Evolutionary conservation across 2,888 invertebrate genomes (phyloP), one percentile per base, ranked within the genome.

Genomic region (Cataglyphis cursor): DNA sequence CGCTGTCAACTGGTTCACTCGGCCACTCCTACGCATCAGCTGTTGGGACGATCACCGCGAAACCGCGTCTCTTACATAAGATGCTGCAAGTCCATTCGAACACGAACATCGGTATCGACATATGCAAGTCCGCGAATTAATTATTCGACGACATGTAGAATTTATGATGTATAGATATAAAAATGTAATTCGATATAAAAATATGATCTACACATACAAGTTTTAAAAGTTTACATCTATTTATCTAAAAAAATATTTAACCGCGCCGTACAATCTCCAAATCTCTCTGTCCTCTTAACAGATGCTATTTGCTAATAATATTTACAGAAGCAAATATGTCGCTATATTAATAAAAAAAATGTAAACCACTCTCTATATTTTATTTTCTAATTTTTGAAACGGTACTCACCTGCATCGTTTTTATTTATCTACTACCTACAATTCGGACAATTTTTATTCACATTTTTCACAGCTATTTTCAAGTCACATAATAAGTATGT

Each of bases 1-100:
- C 81, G 82, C 85, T 88, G 90, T 89, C 91, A 87, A 92, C 90
- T 85, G 86, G 88, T 85, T 91, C 87, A 86, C 86, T 89, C 90
- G 92, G 90, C 87, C 89, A 90, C 92, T 91, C 91, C 92, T 90
- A 92, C 92, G 93, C 91, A 89, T 90, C 89, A 88, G 89, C 91
- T 89, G 91, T 88, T 89, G 86, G 83, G 82, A 78, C 84, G 84
- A 86, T 87, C 89, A 89, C 85, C 83, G 87, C 90, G 83, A 90
- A 87, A 88, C 85, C 75, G 82, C 88, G 70, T 82, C 88, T 82
- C 87, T 89, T 89, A 85, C 85, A 51, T 90, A 90, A 90, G 81
- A 89, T 44, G 68, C 65, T 66, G 54, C 59, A 51, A 28, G 66
- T 54, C 73, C 75, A 41, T 61, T n/a, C 70, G 68, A 48, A 51